These are phyloP conservation scores for Octopus bimaculoides DNA, from an alignment of 1,140 invertebrate species.

Conservation along the genomic window DNA sequence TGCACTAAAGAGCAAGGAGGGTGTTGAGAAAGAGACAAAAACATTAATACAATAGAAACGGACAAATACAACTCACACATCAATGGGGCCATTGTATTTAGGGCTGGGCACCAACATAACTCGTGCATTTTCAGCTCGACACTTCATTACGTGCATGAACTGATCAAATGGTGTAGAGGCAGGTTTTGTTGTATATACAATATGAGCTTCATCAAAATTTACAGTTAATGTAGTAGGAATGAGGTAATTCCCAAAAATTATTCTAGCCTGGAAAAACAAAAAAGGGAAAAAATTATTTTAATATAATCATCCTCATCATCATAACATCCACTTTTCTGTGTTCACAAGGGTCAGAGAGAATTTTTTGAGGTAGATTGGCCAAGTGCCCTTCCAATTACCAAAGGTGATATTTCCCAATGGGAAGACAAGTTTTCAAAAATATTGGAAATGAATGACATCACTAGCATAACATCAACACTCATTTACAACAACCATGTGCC, in stretches of 20 bases:
- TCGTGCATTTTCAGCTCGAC: conserved; percentile 87
- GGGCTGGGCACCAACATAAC: conserved; percentile 90
- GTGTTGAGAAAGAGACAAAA: background rate
- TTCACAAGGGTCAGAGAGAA: too few relatives aligned
- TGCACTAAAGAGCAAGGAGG: background rate
- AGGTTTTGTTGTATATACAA: conserved; percentile 93
- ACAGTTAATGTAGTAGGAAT: conserved; percentile 90
- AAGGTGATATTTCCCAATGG: too few relatives aligned
- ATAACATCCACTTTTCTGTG: too few relatives aligned
- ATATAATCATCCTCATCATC: too few relatives aligned
- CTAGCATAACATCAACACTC: too few relatives aligned
- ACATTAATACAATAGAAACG: background rate
- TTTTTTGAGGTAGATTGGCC: too few relatives aligned
- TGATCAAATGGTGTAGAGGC: conserved; percentile 88
- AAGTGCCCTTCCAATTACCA: too few relatives aligned
- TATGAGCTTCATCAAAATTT: conserved; percentile 90
- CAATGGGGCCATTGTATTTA: conserved; percentile 76
- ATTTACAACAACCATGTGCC: too few relatives aligned
- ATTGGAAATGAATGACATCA: too few relatives aligned
- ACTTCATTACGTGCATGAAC: conserved; percentile 95
- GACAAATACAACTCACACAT: conserved; percentile 70
- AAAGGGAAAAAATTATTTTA: background rate
- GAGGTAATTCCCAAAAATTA: conserved; percentile 95
- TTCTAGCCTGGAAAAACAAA: conserved; percentile 67
- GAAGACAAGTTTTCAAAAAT: too few relatives aligned